Evolutionary conservation across 2,888 invertebrate genomes (phyloP).

Genomic region (Coelinius sp.): DNA sequence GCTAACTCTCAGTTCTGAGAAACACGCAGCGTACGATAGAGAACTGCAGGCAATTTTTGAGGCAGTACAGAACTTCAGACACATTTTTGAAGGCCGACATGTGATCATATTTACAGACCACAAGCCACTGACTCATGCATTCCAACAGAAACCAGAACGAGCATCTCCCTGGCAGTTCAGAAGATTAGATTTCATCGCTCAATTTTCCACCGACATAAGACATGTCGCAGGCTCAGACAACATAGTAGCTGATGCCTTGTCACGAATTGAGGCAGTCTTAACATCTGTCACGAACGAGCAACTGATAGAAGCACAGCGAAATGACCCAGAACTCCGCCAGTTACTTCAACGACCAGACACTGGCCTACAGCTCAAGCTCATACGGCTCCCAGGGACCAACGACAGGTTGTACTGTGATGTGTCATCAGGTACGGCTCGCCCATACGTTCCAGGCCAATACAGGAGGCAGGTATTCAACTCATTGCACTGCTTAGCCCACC

Average conservation of each 20-base stretch:
- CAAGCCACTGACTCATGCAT: slow-evolving; percentile 33
- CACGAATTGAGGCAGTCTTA: background rate
- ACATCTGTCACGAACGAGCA: background rate
- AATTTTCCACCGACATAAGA: slow-evolving; percentile 36
- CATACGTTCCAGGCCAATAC: background rate
- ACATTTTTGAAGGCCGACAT: slow-evolving; percentile 28
- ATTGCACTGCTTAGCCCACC: background rate
- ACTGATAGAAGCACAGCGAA: background rate
- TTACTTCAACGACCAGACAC: background rate
- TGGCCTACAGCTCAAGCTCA: background rate
- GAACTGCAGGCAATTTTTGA: slow-evolving; percentile 31
- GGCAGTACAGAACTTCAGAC: slow-evolving; percentile 25
- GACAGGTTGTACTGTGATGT: background rate
- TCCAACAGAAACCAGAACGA: background rate
- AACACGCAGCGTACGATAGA: slow-evolving; percentile 44
- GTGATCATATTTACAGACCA: slow-evolving; percentile 29
- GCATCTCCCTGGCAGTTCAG: background rate
- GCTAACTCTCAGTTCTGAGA: too few species aligned
- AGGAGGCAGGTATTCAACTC: slow-evolving; percentile 1
- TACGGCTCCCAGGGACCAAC: background rate
- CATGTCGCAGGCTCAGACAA: slow-evolving; percentile 27
- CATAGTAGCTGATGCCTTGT: background rate
- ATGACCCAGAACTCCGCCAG: background rate
- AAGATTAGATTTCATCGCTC: background rate
- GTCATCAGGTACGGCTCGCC: background rate